phyloP scores from a whole-genome alignment of 1,140 invertebrate genomes.

The Adoxophyes honmai region DNA sequence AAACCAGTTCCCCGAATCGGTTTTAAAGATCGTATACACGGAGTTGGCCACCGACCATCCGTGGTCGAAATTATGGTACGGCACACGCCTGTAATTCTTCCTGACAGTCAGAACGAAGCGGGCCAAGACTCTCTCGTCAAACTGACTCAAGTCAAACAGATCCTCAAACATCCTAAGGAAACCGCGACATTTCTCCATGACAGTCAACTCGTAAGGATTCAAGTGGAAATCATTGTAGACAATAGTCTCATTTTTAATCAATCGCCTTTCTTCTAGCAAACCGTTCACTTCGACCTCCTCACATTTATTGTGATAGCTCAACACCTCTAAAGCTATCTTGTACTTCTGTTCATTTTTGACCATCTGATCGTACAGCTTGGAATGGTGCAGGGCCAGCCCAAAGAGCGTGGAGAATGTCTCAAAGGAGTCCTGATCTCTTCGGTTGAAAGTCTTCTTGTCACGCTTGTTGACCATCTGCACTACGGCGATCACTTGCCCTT shows the following conservation, averaged over 20 bases:
- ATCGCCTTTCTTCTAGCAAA: constrained; percentile 44
- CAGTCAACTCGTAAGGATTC: constrained; percentile 82
- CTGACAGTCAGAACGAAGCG: constrained; percentile 88
- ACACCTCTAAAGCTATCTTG: constrained; percentile 87
- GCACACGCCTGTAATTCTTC: constrained; percentile 90
- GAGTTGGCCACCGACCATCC: constrained; percentile 91
- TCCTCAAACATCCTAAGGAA: constrained; percentile 89
- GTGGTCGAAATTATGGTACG: constrained; percentile 92
- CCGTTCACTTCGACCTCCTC: constrained; percentile 82
- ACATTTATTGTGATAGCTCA: constrained; percentile 91
- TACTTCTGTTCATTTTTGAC: constrained; percentile 90
- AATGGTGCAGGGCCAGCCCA: constrained; percentile 90
- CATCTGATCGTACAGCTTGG: constrained; percentile 91
- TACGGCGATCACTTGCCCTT: constrained; percentile 86
- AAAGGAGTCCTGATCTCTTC: constrained; percentile 89
- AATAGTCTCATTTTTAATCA: constrained; percentile 32
- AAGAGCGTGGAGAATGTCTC: constrained; percentile 91
- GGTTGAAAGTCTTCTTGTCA: constrained; percentile 81
- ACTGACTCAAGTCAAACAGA: constrained; percentile 81
- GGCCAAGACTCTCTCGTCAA: constrained; percentile 80
- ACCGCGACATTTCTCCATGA: constrained; percentile 83
- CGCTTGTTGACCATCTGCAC: constrained; percentile 94
- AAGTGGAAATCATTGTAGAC: constrained; percentile 82
- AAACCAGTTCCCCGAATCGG: constrained; percentile 38
- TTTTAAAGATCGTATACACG: constrained; percentile 87